These are phyloP conservation scores for Scomber japonicus DNA, from an alignment of 2,113 vertebrate genomes.

Conservation along the genomic window DNA sequence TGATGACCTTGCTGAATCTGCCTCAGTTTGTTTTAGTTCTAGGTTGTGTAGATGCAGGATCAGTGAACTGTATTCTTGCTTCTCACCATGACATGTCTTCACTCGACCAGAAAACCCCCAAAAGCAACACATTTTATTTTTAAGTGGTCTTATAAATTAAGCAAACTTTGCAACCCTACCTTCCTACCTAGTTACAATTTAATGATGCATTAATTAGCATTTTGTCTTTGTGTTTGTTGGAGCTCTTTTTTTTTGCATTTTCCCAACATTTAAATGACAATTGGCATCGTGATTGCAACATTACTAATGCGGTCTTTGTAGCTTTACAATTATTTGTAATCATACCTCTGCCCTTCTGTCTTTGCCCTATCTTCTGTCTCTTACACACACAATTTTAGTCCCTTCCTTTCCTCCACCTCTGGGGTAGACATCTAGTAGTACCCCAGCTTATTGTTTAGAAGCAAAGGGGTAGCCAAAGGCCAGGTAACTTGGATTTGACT, in stretches of 20 bases:
- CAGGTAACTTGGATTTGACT: constrained; percentile 81
- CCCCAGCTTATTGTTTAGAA: constrained; percentile 82
- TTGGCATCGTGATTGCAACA: neutral
- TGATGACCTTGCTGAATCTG: neutral
- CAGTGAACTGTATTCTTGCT: neutral
- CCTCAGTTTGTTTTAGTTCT: neutral
- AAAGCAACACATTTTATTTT: too few species aligned
- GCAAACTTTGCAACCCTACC: too few species aligned
- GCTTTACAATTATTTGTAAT: constrained; percentile 38
- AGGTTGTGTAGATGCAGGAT: neutral
- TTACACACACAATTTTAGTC: constrained; percentile 39
- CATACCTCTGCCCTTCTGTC: constrained; percentile 9
- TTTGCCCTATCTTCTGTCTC: constrained; percentile 4
- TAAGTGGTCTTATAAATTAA: neutral
- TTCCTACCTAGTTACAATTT: neutral
- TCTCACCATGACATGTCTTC: neutral
- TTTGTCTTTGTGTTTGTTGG: neutral
- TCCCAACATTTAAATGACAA: neutral
- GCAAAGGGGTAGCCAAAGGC: constrained; percentile 78
- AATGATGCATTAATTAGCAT: neutral
- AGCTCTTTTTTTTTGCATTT: neutral
- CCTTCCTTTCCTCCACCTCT: constrained; percentile 50
- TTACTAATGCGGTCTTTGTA: neutral
- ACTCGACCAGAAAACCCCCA: neutral
- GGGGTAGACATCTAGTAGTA: constrained; percentile 69